phyloP scores from a whole-genome alignment of 2,113 vertebrate genomes.

The Prinia subflava region DNA sequence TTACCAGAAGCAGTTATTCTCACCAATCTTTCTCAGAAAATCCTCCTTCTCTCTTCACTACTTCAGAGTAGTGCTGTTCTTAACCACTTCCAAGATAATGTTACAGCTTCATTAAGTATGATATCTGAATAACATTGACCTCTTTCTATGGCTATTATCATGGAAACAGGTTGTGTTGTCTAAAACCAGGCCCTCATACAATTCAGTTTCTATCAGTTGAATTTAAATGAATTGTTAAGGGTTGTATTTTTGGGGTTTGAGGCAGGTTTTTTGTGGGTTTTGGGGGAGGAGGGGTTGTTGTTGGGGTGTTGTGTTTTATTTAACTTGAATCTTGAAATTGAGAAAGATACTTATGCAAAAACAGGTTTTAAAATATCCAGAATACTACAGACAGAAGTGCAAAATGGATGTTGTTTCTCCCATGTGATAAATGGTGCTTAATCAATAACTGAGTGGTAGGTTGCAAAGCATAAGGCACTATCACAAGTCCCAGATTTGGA shows the following conservation, averaged over 20 bases:
- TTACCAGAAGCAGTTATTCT: background rate
- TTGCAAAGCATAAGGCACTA: background rate
- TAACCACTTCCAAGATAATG: background rate
- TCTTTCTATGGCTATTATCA: background rate
- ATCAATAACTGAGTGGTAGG: background rate
- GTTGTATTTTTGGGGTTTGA: background rate
- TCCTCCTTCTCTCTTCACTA: background rate
- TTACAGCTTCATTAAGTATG: background rate
- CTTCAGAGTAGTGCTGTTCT: background rate
- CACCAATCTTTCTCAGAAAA: background rate
- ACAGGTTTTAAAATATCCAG: background rate
- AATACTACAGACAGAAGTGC: background rate
- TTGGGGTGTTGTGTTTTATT: background rate
- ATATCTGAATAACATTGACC: background rate
- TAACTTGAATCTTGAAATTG: background rate
- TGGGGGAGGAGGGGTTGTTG: background rate
- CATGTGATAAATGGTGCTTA: background rate
- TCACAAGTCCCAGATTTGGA: background rate
- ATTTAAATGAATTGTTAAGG: background rate
- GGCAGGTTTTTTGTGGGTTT: background rate
- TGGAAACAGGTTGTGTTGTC: background rate
- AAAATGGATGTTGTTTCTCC: background rate
- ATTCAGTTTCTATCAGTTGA: background rate
- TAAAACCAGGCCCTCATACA: background rate
- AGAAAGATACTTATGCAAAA: background rate